phyloP scores from a whole-genome alignment of 2,113 vertebrate genomes.

The Gracilinanus agilis region DNA sequence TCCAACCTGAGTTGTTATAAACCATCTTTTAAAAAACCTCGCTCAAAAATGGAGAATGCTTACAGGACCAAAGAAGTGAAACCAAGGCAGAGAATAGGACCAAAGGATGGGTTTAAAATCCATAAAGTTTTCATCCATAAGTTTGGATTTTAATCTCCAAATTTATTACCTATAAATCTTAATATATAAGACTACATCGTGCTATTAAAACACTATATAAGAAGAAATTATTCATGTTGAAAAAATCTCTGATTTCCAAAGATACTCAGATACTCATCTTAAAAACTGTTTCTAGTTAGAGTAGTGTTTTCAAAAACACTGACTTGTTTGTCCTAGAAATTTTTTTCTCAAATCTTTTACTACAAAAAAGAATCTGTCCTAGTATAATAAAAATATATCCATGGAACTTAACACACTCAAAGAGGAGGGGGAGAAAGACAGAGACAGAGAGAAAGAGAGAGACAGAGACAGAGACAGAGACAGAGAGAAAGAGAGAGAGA shows the following conservation, averaged over 20 bases:
- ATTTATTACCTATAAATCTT: neutral
- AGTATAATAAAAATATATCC: neutral
- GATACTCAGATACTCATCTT: slow-evolving; percentile 10
- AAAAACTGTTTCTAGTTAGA: neutral
- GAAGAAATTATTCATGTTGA: neutral
- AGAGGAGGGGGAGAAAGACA: too few relatives aligned
- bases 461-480: too few relatives aligned
- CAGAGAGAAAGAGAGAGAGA: too few relatives aligned
- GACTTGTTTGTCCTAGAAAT: neutral
- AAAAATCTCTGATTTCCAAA: neutral
- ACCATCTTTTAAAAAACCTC: neutral
- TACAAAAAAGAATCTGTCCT: neutral
- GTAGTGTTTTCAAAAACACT: neutral
- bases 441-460: too few relatives aligned
- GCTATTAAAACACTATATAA: neutral
- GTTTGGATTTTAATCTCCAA: neutral
- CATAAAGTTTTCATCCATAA: neutral
- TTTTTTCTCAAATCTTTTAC: neutral
- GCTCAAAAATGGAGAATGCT: neutral
- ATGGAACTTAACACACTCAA: neutral
- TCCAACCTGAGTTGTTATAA: neutral
- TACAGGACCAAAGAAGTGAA: neutral
- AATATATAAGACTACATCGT: neutral
- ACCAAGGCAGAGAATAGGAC: neutral
- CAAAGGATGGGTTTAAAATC: neutral